A percentile compares a stretch with the other conserved stretches of the same genome.
Evolutionary conservation across 2,113 vertebrate genomes (phyloP).

Genomic region (Oncorhynchus gorbuscha): DNA sequence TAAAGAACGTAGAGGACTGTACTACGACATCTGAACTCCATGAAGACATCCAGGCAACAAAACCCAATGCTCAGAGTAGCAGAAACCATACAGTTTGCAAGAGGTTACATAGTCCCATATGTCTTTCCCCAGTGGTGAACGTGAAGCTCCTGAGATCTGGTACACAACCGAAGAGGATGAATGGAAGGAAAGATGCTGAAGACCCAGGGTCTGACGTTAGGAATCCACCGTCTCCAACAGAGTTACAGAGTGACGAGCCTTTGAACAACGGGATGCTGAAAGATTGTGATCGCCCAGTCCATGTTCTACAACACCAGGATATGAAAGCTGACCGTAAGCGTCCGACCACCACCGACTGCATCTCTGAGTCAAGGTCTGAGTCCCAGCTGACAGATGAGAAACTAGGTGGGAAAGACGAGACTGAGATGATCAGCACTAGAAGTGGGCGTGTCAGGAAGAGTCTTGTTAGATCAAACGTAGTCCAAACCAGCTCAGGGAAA

Average conservation of each 20-base stretch:
- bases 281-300: neutral
- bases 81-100: slow-evolving; percentile 31
- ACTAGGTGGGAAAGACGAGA: neutral
- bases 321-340: neutral
- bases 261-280: neutral
- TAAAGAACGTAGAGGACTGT: neutral
- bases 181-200: neutral
- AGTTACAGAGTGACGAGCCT: neutral
- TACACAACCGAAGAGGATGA: neutral
- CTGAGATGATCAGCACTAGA: neutral
- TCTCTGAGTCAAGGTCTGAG: neutral
- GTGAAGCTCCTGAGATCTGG: slow-evolving; percentile 12
- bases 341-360: neutral
- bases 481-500: neutral
- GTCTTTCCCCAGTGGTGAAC: slow-evolving; percentile 29
- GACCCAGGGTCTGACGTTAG: neutral
- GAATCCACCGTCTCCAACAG: neutral
- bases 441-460: neutral
- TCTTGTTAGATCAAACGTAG: neutral
- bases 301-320: too few species aligned
- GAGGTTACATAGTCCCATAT: slow-evolving; percentile 24
- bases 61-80: slow-evolving; percentile 23
- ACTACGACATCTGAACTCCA: neutral
- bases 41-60: slow-evolving; percentile 2
- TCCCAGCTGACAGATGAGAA: neutral